phyloP scores from a whole-genome alignment of 2,113 vertebrate genomes.

The Lethenteron camtschaticum region DNA sequence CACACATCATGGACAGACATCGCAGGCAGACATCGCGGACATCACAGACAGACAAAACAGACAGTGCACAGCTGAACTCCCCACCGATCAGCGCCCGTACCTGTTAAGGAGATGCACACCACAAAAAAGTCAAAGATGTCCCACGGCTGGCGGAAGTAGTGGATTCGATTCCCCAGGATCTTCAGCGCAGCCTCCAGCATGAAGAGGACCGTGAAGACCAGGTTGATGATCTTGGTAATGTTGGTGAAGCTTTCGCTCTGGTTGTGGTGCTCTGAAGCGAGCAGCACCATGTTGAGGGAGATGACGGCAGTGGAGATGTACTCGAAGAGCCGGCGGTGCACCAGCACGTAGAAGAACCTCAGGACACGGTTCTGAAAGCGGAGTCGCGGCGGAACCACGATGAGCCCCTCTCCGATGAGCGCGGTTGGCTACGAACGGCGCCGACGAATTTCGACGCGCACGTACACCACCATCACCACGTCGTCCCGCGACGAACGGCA shows the following conservation, averaged over 20 bases:
- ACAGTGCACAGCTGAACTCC: background rate
- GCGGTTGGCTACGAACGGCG: too few species aligned
- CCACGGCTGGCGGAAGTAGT: conserved; percentile 10
- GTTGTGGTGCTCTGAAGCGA: conserved; percentile 9
- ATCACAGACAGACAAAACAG: too few species aligned
- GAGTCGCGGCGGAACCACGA: background rate
- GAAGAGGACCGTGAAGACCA: conserved; percentile 8
- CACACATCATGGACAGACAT: too few species aligned
- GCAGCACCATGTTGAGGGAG: conserved; percentile 7
- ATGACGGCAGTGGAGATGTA: conserved; percentile 7
- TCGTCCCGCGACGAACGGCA: too few species aligned
- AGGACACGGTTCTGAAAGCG: conserved; percentile 6
- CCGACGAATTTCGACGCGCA: too few species aligned
- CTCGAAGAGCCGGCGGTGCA: conserved; percentile 8
- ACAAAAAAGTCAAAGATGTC: conserved; percentile 11
- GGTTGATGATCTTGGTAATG: conserved; percentile 7
- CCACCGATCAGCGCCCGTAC: conserved; percentile 2
- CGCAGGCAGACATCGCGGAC: too few species aligned
- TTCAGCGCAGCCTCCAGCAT: conserved; percentile 9
- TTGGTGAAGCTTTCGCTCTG: conserved; percentile 6
- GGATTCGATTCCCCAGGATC: conserved; percentile 8
- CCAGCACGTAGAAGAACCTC: conserved; percentile 8
- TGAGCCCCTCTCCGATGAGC: too few species aligned
- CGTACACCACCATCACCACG: too few species aligned
- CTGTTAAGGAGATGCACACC: conserved; percentile 8